Evolutionary conservation across 2,113 vertebrate genomes (phyloP), one percentile per base, ranked within the genome.

Genomic region (Hiodon tergisus): DNA sequence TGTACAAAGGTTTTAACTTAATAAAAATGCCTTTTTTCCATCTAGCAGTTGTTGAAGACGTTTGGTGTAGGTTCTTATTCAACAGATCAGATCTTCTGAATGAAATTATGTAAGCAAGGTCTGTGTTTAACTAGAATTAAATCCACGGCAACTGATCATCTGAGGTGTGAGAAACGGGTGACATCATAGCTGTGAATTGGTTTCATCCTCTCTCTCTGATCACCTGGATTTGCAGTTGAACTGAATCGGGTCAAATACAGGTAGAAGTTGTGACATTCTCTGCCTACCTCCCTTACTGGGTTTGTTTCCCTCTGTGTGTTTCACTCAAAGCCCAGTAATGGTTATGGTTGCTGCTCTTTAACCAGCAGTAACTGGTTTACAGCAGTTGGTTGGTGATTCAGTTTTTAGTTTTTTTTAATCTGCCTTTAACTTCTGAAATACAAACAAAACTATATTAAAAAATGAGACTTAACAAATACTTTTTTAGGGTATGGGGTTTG

Each of bases 11-110:
- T 66, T 65, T 86, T 60, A 75, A 75, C 71, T 79, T 68, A 69
- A 83, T 76, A 80, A 70, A 69, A 70, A 70, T 82, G 70, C 77
- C 77, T 78, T 78, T 79, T 59, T 13, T 48, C 71, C 68, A 74
- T 69, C 65, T 68, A 60, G 69, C 47, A 69, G 47, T 57, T 67
- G 63, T 57, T 52, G 46, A 16, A 62, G 51, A 67, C 69, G 6
- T 53, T 70, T 31, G 31, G 31, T 31, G 31, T 31, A 31, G 6
- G 14, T 59, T 47, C 8, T 68, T 73, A 63, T 53, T 53, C 65
- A 67, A 47, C 54, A 48, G 17, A 67, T 74, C n/a, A 4, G 10
- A 55, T 67, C 53, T 47, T 58, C 5, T 52, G 7, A 53, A 65
- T 62, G 58, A 2, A 63, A 13, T 67, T 52, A 50, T 47, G 16